A percentile compares a stretch with the other conserved stretches of the same genome.
Conservation (phyloP, 2,888 invertebrate species). For the Meteorus cinctellus region DNA sequence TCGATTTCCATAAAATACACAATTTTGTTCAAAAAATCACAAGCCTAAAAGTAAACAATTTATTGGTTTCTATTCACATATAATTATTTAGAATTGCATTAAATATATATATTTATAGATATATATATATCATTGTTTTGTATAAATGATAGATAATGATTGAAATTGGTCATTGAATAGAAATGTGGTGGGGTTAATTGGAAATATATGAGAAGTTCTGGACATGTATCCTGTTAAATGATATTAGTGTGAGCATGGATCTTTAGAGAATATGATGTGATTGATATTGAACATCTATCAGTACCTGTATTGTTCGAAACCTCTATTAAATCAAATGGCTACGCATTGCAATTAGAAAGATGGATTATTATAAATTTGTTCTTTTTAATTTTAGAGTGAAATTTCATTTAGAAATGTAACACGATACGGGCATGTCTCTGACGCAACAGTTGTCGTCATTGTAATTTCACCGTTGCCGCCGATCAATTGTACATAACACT, state of each 20-base stretch:
- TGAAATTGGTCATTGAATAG: too few species aligned
- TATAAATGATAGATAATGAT: too few species aligned
- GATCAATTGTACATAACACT: too few species aligned
- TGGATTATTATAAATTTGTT: neutral
- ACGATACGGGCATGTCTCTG: neutral
- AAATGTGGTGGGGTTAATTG: too few species aligned
- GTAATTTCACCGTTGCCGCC: neutral
- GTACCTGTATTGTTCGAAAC: neutral
- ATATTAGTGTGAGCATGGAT: neutral
- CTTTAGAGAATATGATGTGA: neutral
- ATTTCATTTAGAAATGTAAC: neutral
- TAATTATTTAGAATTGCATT: too few species aligned
- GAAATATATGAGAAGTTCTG: neutral
- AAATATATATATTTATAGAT: too few species aligned
- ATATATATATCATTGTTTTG: too few species aligned
- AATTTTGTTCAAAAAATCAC: too few species aligned
- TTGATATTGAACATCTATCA: neutral
- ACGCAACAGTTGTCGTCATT: constrained; percentile 37
- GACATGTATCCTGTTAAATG: neutral
- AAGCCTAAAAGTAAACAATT: too few species aligned
- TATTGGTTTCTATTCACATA: too few species aligned
- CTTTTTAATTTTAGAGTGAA: neutral
- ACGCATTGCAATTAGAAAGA: neutral
- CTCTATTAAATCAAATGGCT: neutral
- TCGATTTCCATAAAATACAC: too few species aligned